Conservation (phyloP, 2,113 vertebrate species). For the Calidris pugnax region DNA sequence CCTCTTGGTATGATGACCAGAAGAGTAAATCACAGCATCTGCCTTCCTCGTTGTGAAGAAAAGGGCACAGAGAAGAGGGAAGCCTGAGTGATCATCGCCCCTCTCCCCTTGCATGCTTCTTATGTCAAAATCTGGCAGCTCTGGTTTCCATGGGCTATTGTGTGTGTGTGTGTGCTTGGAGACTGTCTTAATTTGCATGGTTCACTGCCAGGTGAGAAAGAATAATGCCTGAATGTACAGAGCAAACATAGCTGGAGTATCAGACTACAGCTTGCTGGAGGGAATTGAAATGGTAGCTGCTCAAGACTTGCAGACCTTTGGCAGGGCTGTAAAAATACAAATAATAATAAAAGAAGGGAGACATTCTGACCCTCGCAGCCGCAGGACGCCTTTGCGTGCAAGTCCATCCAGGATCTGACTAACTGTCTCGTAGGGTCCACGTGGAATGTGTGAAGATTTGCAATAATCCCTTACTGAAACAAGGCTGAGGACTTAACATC, state of each 20-base stretch:
- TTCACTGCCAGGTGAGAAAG: slow-evolving; percentile 44
- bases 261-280: slow-evolving; percentile 19
- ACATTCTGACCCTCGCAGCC: slow-evolving; percentile 11
- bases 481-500: slow-evolving; percentile 12
- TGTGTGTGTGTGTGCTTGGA: background rate
- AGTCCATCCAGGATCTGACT: slow-evolving; percentile 33
- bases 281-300: slow-evolving; percentile 50
- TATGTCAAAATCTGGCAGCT: slow-evolving; percentile 28
- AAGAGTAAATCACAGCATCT: background rate
- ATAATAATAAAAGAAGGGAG: slow-evolving; percentile 19
- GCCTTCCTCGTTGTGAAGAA: background rate
- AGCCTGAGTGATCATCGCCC: background rate
- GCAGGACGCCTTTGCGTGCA: background rate
- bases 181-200: slow-evolving; percentile 34
- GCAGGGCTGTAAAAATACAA: slow-evolving; percentile 42
- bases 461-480: slow-evolving; percentile 9
- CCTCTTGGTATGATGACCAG: background rate
- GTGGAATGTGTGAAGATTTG: slow-evolving; percentile 23
- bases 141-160: background rate
- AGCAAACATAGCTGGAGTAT: slow-evolving; percentile 39
- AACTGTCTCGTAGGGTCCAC: background rate
- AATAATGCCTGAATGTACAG: slow-evolving; percentile 18
- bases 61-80: background rate
- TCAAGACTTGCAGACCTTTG: slow-evolving; percentile 28
- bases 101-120: background rate